Evolutionary conservation across 2,888 invertebrate species (phyloP).

Genomic region (Drosophila ezoana): DNA sequence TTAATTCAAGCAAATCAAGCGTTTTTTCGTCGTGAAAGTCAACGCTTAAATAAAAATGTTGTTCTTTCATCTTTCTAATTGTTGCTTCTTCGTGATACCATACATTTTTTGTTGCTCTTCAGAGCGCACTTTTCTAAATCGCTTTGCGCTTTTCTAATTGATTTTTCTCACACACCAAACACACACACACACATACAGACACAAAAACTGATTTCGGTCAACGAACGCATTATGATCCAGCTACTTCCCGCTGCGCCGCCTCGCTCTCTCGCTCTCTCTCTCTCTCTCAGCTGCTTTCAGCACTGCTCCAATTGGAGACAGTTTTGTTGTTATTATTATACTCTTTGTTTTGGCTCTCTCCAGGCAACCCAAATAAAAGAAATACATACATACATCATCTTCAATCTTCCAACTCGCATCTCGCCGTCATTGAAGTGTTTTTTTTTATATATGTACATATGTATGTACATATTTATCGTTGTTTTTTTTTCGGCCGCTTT

Average conservation of each 20-base stretch:
- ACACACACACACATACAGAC: conserved; percentile 1
- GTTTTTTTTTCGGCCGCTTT: conserved; percentile 23
- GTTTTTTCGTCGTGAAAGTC: conserved; percentile 63
- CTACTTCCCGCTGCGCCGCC: conserved; percentile 1
- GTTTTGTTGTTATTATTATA: conserved; percentile 22
- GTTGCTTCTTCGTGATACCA: conserved; percentile 24
- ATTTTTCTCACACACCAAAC: conserved; percentile 63
- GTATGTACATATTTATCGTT: neutral
- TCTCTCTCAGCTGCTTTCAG: conserved; percentile 4
- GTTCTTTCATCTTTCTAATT: conserved; percentile 38
- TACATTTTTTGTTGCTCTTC: conserved; percentile 26
- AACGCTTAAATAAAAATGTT: conserved; percentile 24
- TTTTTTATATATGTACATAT: neutral
- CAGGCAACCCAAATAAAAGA: conserved; percentile 26
- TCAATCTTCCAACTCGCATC: conserved; percentile 1
- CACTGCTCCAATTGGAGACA: conserved; percentile 29
- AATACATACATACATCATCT: neutral
- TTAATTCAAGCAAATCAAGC: conserved; percentile 43
- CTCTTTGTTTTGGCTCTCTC: conserved; percentile 9
- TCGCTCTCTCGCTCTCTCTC: neutral
- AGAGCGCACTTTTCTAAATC: conserved; percentile 51
- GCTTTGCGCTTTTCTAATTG: conserved; percentile 75
- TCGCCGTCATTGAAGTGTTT: conserved; percentile 38
- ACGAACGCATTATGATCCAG: conserved; percentile 67
- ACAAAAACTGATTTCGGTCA: conserved; percentile 55